Percentiles rank a stretch among this genome's conserved stretches.
phyloP scores from a whole-genome alignment of 1,140 invertebrate genomes.

The Holcopasites calliopsidis region DNA sequence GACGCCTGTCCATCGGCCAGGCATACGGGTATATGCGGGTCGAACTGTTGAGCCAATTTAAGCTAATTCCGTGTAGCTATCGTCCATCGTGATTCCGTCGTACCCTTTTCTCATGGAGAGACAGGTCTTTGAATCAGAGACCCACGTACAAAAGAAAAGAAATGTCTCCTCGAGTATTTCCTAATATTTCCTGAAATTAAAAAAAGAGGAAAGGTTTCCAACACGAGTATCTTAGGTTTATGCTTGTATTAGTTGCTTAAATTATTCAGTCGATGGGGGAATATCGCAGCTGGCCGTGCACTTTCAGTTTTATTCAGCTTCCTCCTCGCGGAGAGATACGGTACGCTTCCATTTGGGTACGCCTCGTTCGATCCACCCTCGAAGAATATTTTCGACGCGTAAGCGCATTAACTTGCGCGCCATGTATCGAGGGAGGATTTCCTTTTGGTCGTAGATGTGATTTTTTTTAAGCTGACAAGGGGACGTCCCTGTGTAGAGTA shows the following conservation, averaged over 20 bases:
- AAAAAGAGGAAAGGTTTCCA: too few species aligned
- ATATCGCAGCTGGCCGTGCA: neutral
- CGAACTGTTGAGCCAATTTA: constrained; percentile 49
- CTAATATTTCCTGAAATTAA: too few species aligned
- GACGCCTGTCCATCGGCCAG: constrained; percentile 33
- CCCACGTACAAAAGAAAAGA: neutral
- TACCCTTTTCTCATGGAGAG: neutral
- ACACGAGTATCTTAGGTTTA: too few species aligned
- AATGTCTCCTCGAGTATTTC: too few species aligned
- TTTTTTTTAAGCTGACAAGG: neutral
- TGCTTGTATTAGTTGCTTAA: too few species aligned
- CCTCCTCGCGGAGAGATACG: neutral
- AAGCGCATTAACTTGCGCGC: neutral
- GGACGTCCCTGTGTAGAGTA: neutral
- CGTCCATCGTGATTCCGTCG: constrained; percentile 11
- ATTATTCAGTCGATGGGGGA: too few species aligned
- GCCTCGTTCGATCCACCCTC: neutral
- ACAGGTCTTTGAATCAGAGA: neutral
- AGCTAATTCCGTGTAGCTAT: constrained; percentile 50
- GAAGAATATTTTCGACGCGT: neutral
- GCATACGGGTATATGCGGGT: constrained; percentile 47
- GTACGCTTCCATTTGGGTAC: neutral
- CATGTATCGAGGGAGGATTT: neutral
- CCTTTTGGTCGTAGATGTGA: neutral
- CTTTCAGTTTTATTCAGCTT: neutral